Conservation (phyloP, 2,888 invertebrate genomes). For the Formica aserva region DNA sequence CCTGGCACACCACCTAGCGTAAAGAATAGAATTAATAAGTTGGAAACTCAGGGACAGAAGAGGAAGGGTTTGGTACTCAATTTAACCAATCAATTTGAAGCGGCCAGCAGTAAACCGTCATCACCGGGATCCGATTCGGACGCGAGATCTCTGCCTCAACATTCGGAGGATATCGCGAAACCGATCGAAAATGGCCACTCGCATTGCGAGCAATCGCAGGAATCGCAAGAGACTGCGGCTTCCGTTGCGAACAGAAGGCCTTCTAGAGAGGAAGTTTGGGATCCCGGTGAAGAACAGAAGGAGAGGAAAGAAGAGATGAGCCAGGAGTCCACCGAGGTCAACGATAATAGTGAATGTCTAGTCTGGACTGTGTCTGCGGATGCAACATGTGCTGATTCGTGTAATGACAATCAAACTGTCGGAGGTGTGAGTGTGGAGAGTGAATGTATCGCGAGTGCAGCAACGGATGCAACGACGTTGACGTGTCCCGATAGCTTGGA, state of each 20-base stretch:
- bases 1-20: slow-evolving; percentile 79
- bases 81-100: slow-evolving; percentile 87
- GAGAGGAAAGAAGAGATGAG: slow-evolving; percentile 64
- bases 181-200: slow-evolving; percentile 65
- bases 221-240: slow-evolving; percentile 53
- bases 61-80: slow-evolving; percentile 87
- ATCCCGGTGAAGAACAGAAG: slow-evolving; percentile 87
- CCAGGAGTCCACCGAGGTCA: slow-evolving; percentile 73
- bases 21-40: slow-evolving; percentile 91
- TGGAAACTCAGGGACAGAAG: slow-evolving; percentile 88
- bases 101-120: slow-evolving; percentile 84
- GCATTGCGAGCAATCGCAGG: slow-evolving; percentile 52
- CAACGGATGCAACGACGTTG: slow-evolving; percentile 50
- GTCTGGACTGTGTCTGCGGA: slow-evolving; percentile 87
- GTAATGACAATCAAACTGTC: slow-evolving; percentile 80
- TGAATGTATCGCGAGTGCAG: slow-evolving; percentile 70
- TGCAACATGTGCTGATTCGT: slow-evolving; percentile 81
- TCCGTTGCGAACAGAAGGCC: slow-evolving; percentile 40
- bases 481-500: slow-evolving; percentile 57
- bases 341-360: slow-evolving; percentile 84
- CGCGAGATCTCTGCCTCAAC: slow-evolving; percentile 61
- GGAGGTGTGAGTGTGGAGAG: slow-evolving; percentile 68
- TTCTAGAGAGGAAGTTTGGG: slow-evolving; percentile 89
- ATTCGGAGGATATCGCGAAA: slow-evolving; percentile 68
- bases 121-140: slow-evolving; percentile 81